Evolutionary conservation across 2,888 invertebrate genomes (phyloP).

Genomic region (Apamea anceps): DNA sequence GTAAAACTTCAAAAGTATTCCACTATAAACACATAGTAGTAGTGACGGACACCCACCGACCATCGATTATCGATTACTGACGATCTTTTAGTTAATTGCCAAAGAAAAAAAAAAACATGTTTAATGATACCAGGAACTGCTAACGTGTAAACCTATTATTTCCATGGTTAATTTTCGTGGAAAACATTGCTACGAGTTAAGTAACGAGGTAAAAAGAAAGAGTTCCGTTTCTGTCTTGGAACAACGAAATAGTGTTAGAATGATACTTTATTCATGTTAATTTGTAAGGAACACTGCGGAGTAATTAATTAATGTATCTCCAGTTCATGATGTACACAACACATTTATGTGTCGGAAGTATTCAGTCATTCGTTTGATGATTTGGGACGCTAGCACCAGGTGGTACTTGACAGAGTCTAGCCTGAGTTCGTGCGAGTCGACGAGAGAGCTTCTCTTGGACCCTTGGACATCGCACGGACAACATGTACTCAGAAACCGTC

Average conservation of each 20-base stretch:
- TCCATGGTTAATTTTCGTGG: constrained; percentile 29
- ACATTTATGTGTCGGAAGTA: neutral
- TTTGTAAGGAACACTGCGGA: neutral
- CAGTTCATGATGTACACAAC: too few species aligned
- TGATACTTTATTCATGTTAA: constrained; percentile 8
- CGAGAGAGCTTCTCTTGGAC: too few species aligned
- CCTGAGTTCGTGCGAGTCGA: too few species aligned
- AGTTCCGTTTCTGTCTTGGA: neutral
- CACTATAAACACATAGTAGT: neutral
- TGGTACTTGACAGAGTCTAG: too few species aligned
- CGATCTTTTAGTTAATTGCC: constrained; percentile 50
- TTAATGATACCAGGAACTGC: constrained; percentile 44
- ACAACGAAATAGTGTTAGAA: neutral
- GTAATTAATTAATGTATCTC: too few species aligned
- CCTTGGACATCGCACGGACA: too few species aligned
- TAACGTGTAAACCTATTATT: constrained; percentile 30
- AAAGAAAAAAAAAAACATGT: constrained; percentile 48
- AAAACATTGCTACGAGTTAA: constrained; percentile 24
- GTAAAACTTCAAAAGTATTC: neutral
- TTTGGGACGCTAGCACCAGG: too few species aligned
- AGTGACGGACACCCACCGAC: neutral
- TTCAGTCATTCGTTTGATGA: too few species aligned
- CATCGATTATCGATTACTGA: constrained; percentile 56
- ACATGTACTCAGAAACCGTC: too few species aligned
- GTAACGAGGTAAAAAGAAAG: constrained; percentile 14